phyloP scores from a whole-genome alignment of 2,888 invertebrate species.

The Tetropium fuscum region DNA sequence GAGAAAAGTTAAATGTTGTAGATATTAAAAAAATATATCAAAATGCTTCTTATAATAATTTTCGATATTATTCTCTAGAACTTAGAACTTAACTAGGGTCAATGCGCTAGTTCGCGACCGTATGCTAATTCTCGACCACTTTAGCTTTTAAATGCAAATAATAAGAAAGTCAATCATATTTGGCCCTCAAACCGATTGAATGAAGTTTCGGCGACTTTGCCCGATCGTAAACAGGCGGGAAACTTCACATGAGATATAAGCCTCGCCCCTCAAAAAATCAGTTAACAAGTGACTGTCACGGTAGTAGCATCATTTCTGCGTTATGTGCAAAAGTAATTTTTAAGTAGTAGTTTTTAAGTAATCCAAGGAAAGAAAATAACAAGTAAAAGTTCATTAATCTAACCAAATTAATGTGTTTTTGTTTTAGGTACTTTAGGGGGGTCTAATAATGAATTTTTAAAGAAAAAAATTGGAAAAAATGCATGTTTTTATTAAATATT shows the following conservation, averaged over 20 bases:
- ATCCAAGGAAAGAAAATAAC: background rate
- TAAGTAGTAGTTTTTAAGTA: too few relatives aligned
- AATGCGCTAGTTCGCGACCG: constrained; percentile 6
- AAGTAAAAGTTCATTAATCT: background rate
- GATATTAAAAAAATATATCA: too few relatives aligned
- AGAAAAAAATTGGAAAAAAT: background rate
- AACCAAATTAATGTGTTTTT: background rate
- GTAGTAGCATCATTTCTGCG: background rate
- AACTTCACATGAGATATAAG: background rate
- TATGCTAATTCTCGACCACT: background rate
- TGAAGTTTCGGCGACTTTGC: background rate
- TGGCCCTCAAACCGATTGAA: background rate
- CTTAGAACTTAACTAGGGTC: too few relatives aligned
- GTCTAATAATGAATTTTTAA: background rate
- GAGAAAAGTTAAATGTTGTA: too few relatives aligned
- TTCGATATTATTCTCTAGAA: too few relatives aligned
- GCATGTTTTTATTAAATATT: background rate
- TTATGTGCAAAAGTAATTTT: background rate
- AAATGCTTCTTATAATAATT: too few relatives aligned
- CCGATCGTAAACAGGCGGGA: background rate
- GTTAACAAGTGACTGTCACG: background rate
- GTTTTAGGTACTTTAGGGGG: background rate
- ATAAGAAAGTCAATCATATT: background rate
- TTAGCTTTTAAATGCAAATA: background rate
- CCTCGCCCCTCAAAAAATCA: background rate